Evolutionary conservation across 1,140 invertebrate genomes (phyloP).

Genomic region (Drosophila leontia): DNA sequence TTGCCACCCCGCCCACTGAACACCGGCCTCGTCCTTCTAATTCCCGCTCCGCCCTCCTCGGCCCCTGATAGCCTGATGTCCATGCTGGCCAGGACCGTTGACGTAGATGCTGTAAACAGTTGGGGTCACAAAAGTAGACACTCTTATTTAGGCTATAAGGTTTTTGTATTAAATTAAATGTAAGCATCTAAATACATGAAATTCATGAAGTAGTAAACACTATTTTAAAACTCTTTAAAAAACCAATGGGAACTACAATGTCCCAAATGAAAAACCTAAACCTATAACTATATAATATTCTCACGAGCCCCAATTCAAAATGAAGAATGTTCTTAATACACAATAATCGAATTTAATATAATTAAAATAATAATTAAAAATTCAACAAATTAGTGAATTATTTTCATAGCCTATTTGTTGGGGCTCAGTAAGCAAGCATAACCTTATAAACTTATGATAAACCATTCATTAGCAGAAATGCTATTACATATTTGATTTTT

Average conservation of each 20-base stretch:
- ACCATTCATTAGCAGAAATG: background rate
- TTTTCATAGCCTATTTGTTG: background rate
- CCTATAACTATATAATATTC: too few species aligned
- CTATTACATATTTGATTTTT: background rate
- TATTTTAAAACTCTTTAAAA: too few species aligned
- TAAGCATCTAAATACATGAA: background rate
- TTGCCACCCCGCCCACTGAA: conserved; percentile 40
- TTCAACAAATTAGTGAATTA: background rate
- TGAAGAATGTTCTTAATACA: too few species aligned
- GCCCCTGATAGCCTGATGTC: conserved; percentile 41
- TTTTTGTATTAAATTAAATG: too few species aligned
- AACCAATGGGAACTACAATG: too few species aligned
- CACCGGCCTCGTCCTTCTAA: conserved; percentile 30
- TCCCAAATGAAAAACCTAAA: too few species aligned
- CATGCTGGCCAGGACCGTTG: conserved; percentile 51
- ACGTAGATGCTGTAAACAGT: conserved; percentile 49
- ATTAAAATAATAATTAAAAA: background rate
- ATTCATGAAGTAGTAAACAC: background rate
- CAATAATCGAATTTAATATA: too few species aligned
- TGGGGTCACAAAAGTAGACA: background rate
- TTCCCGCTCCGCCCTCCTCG: conserved; percentile 20
- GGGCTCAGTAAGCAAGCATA: background rate
- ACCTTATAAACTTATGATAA: background rate
- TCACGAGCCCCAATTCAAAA: too few species aligned
- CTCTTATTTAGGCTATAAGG: background rate